Evolutionary conservation across 2,797 vertebrate species (phyloP).

Genomic region (Ceryle rudis): DNA sequence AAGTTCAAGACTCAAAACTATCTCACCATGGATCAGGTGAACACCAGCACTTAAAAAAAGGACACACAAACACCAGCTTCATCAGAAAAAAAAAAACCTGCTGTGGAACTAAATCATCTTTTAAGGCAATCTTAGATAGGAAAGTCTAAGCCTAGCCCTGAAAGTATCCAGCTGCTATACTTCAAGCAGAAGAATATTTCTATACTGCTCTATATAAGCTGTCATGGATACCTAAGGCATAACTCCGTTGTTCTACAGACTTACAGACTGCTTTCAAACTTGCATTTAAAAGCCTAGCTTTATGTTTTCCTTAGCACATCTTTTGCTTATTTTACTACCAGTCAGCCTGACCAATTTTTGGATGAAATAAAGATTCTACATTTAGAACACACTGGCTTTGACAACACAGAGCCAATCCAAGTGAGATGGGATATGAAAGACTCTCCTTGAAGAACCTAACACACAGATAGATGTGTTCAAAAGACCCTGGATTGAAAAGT

Average conservation of each 20-base stretch:
- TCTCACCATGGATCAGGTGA: background rate
- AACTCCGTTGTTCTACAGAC: background rate
- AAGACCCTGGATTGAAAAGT: background rate
- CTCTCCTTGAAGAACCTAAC: background rate
- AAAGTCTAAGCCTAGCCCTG: background rate
- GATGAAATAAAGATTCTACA: background rate
- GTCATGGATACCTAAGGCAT: background rate
- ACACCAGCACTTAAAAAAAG: background rate
- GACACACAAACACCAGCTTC: background rate
- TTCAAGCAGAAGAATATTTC: background rate
- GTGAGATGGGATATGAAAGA: background rate
- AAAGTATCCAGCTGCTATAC: background rate
- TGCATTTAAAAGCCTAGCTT: background rate
- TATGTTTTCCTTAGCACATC: background rate
- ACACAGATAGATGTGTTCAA: rapidly evolving
- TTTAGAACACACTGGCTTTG: background rate
- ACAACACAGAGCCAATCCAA: background rate
- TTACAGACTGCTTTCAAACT: background rate
- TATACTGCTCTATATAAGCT: background rate
- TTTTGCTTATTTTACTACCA: background rate
- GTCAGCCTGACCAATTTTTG: background rate
- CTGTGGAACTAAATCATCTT: background rate
- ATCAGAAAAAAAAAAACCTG: background rate
- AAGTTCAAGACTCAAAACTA: background rate
- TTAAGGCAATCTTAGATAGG: background rate